These are phyloP conservation scores for Eutolmus rufibarbis DNA, from an alignment of 2,888 invertebrate species.

Conservation along the genomic window DNA sequence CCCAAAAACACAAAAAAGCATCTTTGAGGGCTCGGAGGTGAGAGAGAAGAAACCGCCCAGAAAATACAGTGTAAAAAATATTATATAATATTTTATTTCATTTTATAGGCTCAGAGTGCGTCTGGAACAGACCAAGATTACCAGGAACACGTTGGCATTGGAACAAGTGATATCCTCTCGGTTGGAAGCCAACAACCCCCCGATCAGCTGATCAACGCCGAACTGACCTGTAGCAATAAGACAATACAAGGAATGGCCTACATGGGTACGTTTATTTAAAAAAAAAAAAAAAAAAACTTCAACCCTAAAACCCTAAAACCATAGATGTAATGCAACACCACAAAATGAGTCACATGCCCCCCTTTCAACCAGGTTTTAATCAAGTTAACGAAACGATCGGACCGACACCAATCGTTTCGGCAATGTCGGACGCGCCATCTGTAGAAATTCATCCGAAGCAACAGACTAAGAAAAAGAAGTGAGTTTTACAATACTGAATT, in stretches of 20 bases:
- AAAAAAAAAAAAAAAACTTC: no score
- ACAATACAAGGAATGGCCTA: constrained; percentile 35
- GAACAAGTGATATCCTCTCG: neutral
- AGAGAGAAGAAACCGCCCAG: no score
- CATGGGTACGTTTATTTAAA: neutral
- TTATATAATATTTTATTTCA: no score
- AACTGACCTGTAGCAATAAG: constrained; percentile 16
- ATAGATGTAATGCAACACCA: constrained; percentile 46
- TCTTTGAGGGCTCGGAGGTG: constrained; percentile 54
- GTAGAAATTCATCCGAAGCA: constrained; percentile 61
- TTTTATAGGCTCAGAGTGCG: constrained; percentile 48
- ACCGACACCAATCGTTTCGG: constrained; percentile 72
- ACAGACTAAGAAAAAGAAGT: constrained; percentile 62
- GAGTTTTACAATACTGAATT: neutral
- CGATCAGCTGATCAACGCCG: constrained; percentile 1
- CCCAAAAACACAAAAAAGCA: constrained; percentile 63
- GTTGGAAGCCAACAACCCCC: constrained; percentile 45
- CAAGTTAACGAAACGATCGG: constrained; percentile 29
- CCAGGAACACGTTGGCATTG: constrained; percentile 48
- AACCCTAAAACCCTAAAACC: no score
- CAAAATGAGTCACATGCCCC: constrained; percentile 43
- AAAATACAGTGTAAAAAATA: no score
- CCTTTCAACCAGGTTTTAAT: constrained; percentile 46
- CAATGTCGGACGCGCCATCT: constrained; percentile 72
- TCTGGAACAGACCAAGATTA: constrained; percentile 52